Conservation (phyloP, 1,140 invertebrate genomes). For the Conopomorpha cramerella region DNA sequence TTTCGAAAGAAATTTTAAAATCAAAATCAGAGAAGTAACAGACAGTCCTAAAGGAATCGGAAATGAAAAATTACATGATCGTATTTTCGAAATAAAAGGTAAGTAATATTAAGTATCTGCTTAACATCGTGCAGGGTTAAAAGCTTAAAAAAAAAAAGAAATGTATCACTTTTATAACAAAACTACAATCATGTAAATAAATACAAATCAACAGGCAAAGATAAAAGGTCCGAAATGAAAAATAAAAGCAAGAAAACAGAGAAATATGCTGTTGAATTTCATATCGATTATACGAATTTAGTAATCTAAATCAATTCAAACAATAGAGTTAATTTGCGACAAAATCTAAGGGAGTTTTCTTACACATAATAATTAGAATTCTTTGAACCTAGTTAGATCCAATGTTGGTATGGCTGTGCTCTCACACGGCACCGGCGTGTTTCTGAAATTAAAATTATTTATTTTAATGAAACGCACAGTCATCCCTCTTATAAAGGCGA, state of each 20-base stretch:
- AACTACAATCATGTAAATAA: too few species aligned
- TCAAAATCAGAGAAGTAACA: conserved; percentile 5
- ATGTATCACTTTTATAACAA: conserved; percentile 21
- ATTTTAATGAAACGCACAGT: too few species aligned
- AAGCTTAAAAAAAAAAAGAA: conserved; percentile 3
- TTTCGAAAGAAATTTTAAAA: conserved; percentile 7
- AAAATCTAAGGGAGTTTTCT: conserved; percentile 10
- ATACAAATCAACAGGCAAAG: too few species aligned
- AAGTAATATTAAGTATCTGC: conserved; percentile 16
- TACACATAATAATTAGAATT: conserved; percentile 8
- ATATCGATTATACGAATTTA: too few species aligned
- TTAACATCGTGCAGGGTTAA: too few species aligned
- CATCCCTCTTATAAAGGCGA: neutral
- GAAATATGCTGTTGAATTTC: too few species aligned
- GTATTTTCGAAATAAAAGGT: conserved; percentile 12
- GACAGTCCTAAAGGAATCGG: conserved; percentile 7
- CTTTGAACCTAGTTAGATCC: conserved; percentile 43
- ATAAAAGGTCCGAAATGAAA: too few species aligned
- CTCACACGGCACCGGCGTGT: conserved; percentile 58
- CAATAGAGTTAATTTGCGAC: too few species aligned
- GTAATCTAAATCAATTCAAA: too few species aligned
- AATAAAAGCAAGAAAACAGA: too few species aligned
- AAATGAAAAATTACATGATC: neutral
- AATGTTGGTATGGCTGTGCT: conserved; percentile 52
- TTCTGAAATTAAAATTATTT: conserved; percentile 45